Percentiles rank a stretch among this genome's conserved stretches.
Evolutionary conservation across 2,797 vertebrate genomes (phyloP).

Genomic region (Tachyglossus aculeatus): DNA sequence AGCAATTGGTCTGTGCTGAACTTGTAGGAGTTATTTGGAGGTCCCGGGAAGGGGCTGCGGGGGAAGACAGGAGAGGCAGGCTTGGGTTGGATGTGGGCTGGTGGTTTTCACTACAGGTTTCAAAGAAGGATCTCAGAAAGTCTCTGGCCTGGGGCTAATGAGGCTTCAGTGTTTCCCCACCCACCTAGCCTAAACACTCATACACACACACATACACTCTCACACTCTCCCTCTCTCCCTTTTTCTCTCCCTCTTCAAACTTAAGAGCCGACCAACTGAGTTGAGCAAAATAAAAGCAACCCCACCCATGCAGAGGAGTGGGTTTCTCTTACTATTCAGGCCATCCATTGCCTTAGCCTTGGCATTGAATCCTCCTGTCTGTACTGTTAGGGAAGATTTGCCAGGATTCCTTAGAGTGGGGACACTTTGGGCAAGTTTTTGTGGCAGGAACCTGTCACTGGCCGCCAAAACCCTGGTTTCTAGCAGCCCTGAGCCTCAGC

Average conservation of each 20-base stretch:
- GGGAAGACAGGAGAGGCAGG: background rate
- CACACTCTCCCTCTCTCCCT: background rate
- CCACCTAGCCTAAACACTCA: too few species aligned
- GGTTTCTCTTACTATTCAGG: too few species aligned
- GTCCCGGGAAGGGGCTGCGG: background rate
- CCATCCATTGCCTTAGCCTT: too few species aligned
- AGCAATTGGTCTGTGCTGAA: conserved; percentile 34
- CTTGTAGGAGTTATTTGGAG: background rate
- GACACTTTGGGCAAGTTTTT: too few species aligned
- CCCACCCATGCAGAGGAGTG: too few species aligned
- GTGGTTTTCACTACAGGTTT: background rate
- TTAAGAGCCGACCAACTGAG: too few species aligned
- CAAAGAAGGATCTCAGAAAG: background rate
- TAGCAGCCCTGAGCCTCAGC: background rate
- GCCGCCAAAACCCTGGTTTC: background rate
- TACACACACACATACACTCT: background rate
- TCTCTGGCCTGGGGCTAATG: background rate
- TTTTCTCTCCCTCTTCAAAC: too few species aligned
- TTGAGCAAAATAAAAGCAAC: too few species aligned
- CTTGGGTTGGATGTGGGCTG: background rate
- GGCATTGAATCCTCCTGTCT: too few species aligned
- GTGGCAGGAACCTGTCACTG: too few species aligned
- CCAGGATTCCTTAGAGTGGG: too few species aligned
- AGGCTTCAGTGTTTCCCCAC: background rate
- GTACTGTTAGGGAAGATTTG: too few species aligned